Evolutionary conservation across 2,113 vertebrate genomes (phyloP).

Genomic region (Lathamus discolor): DNA sequence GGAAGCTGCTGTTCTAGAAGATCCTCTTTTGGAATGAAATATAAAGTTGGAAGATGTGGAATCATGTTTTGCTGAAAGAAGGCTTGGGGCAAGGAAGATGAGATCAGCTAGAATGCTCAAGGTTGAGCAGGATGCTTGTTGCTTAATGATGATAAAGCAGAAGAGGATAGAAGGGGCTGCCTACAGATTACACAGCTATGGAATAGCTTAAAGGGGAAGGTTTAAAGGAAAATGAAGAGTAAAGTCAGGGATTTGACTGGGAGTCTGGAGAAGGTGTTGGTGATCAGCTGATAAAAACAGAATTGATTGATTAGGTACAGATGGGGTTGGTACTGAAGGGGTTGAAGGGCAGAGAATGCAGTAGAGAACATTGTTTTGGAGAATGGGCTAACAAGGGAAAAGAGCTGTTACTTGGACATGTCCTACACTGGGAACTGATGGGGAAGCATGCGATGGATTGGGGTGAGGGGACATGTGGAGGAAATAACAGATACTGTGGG

Average conservation of each 20-base stretch:
- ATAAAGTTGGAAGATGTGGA: neutral
- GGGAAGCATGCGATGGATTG: neutral
- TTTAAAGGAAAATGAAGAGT: neutral
- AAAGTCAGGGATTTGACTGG: neutral
- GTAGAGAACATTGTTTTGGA: neutral
- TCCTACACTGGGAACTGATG: neutral
- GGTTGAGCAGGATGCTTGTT: neutral
- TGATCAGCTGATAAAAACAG: neutral
- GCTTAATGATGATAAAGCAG: neutral
- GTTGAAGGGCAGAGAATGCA: neutral
- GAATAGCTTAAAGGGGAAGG: neutral
- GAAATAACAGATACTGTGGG: neutral
- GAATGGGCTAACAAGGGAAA: neutral
- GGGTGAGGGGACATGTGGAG: neutral
- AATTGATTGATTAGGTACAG: neutral
- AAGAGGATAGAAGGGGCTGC: neutral
- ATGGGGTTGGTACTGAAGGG: neutral
- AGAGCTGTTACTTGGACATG: neutral
- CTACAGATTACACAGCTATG: neutral
- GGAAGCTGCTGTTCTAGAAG: neutral
- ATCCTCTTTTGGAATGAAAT: neutral
- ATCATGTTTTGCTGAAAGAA: neutral
- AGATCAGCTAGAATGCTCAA: neutral
- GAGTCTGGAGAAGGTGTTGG: neutral
- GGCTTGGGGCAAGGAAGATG: neutral